Conservation (phyloP, 2,113 vertebrate genomes). For the Anguilla japonica region DNA sequence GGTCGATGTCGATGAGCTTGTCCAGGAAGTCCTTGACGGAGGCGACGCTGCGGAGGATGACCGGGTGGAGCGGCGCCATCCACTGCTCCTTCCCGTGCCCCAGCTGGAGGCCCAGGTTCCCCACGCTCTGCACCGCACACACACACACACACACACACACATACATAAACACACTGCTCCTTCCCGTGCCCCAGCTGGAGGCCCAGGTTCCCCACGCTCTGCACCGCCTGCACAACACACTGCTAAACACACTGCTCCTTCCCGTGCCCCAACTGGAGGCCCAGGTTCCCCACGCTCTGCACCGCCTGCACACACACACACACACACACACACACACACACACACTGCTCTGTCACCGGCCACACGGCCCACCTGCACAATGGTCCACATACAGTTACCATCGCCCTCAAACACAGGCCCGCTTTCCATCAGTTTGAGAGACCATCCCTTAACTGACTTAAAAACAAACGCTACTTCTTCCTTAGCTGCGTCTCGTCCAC, state of each 20-base stretch:
- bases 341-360: no score
- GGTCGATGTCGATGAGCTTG: conserved; percentile 76
- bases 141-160: neutral
- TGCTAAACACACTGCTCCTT: conserved; percentile 93
- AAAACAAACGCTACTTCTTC: no score
- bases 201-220: conserved; percentile 88
- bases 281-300: conserved; percentile 88
- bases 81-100: conserved; percentile 90
- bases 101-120: conserved; percentile 87
- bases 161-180: conserved; percentile 61
- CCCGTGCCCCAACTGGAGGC: conserved; percentile 85
- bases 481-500: no score
- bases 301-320: conserved; percentile 67
- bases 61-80: conserved; percentile 83
- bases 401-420: no score
- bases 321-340: neutral
- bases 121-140: conserved; percentile 79
- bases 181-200: conserved; percentile 88
- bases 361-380: no score
- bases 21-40: conserved; percentile 83
- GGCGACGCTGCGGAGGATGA: conserved; percentile 79
- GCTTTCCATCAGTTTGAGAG: no score
- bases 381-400: no score
- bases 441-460: no score
- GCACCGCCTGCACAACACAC: conserved; percentile 71